phyloP scores from a whole-genome alignment of 2,888 invertebrate species.

The Bugula neritina region DNA sequence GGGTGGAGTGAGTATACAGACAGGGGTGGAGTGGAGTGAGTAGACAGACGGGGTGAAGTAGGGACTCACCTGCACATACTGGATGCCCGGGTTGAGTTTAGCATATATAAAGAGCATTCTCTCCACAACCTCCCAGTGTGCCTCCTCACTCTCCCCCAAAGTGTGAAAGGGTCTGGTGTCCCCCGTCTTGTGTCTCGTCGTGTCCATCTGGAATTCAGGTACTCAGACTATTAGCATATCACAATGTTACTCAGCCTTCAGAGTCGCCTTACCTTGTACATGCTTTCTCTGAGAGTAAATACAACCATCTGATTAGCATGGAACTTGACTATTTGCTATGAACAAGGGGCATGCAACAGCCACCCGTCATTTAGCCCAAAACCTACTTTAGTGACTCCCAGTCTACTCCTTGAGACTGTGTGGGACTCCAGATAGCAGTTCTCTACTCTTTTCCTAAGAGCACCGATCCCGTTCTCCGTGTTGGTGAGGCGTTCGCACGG shows the following conservation, averaged over 20 bases:
- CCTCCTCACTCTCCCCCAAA: constrained; percentile 82
- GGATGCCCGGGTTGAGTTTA: constrained; percentile 93
- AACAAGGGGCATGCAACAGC: no score
- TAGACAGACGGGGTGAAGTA: no score
- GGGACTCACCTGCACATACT: constrained; percentile 61
- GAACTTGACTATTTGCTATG: no score
- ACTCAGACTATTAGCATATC: no score
- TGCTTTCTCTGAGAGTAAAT: no score
- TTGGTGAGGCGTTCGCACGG: constrained; percentile 76
- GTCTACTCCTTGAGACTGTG: constrained; percentile 77
- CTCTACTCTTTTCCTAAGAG: constrained; percentile 81
- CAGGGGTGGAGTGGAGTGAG: no score
- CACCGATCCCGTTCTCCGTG: constrained; percentile 64
- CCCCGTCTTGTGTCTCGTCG: constrained; percentile 8
- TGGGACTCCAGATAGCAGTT: constrained; percentile 78
- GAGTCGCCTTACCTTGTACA: no score
- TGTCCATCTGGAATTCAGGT: constrained; percentile 8
- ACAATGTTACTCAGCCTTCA: no score
- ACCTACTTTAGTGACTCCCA: constrained; percentile 79
- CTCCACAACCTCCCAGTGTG: constrained; percentile 98
- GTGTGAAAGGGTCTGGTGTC: constrained; percentile 52
- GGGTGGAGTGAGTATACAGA: no score
- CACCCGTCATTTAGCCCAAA: no score
- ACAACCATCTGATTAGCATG: no score
- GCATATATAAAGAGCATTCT: constrained; percentile 93